phyloP scores from a whole-genome alignment of 2,113 vertebrate genomes.

The Atlantisia rogersi region DNA sequence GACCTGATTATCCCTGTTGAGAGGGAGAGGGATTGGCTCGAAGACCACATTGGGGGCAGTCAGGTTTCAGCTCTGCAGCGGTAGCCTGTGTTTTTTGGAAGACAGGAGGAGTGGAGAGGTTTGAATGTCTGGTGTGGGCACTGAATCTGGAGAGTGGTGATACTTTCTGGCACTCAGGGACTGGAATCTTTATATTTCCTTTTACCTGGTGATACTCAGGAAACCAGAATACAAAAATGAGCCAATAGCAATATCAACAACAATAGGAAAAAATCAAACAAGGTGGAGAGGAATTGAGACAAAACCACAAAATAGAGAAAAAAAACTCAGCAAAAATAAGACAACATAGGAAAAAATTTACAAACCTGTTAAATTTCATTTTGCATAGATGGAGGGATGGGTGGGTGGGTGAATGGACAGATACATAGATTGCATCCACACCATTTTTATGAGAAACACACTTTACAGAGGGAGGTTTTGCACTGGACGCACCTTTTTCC shows the following conservation, averaged over 20 bases:
- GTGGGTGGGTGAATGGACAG: background rate
- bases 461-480: background rate
- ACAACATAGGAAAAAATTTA: background rate
- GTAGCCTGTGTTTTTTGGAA: background rate
- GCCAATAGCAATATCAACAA: background rate
- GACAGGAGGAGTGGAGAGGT: background rate
- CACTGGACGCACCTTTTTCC: background rate
- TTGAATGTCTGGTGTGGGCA: background rate
- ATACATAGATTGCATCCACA: background rate
- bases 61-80: background rate
- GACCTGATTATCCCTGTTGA: background rate
- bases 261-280: background rate
- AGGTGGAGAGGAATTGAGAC: background rate
- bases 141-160: background rate
- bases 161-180: background rate
- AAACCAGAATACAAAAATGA: background rate
- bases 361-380: background rate
- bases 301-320: background rate
- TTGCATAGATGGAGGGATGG: background rate
- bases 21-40: background rate
- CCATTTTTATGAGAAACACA: background rate
- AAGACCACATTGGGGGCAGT: background rate
- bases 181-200: background rate
- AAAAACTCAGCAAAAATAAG: background rate
- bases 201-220: background rate